Evolutionary conservation across 2,888 invertebrate genomes (phyloP).

Genomic region (Acanthosepion esculentum): DNA sequence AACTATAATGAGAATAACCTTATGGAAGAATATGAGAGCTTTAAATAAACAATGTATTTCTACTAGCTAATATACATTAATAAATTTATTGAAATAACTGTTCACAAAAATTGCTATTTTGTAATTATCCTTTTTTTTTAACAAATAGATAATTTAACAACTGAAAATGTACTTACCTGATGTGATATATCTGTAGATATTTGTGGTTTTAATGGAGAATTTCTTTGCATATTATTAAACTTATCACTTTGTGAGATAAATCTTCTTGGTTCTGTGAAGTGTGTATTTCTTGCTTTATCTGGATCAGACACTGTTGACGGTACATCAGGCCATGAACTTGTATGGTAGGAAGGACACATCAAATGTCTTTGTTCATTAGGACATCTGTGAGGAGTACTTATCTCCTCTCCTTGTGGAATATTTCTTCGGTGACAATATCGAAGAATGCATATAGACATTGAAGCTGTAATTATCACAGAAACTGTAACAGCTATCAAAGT

Average conservation of each 20-base stretch:
- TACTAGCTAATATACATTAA: too few relatives aligned
- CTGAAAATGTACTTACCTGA: neutral
- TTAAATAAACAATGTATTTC: neutral
- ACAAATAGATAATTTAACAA: neutral
- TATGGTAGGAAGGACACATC: neutral
- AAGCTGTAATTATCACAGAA: neutral
- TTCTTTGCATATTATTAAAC: neutral
- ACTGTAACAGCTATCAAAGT: neutral
- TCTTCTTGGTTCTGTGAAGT: constrained; percentile 18
- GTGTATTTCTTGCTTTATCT: neutral
- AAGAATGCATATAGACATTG: neutral
- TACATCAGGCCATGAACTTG: constrained; percentile 17
- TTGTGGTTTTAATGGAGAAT: constrained; percentile 12
- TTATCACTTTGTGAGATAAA: neutral
- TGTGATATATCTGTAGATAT: constrained; percentile 8
- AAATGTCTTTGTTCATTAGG: constrained; percentile 33
- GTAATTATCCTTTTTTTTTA: neutral
- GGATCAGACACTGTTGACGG: neutral
- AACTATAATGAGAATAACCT: neutral
- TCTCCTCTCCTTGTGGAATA: neutral
- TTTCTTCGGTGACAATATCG: neutral
- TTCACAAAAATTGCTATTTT: neutral
- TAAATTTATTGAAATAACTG: neutral
- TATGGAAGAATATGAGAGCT: neutral
- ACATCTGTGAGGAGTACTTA: constrained; percentile 8